Evolutionary conservation across 2,113 vertebrate species (phyloP).

Genomic region (Anolis sagrei): DNA sequence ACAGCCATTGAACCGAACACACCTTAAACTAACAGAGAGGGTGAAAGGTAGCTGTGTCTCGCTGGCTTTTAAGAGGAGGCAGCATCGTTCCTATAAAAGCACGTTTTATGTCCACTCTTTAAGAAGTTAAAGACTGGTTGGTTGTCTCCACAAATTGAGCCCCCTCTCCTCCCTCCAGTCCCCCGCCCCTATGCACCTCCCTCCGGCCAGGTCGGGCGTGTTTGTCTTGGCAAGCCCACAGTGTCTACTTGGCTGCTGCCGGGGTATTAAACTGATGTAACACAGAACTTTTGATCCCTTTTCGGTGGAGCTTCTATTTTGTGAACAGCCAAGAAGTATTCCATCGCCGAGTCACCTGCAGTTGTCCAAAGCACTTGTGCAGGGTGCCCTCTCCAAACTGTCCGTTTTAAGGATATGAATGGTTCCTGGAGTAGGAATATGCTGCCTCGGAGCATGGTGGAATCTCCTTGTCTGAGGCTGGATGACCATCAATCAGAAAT

Average conservation of each 20-base stretch:
- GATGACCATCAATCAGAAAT: too few relatives aligned
- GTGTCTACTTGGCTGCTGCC: constrained; percentile 87
- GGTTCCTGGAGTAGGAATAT: not conserved
- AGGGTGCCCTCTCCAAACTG: not conserved
- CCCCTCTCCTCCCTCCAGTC: constrained; percentile 14
- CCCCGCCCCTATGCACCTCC: constrained; percentile 46
- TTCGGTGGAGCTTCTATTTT: constrained; percentile 82
- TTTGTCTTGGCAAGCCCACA: constrained; percentile 89
- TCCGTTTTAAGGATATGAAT: not conserved
- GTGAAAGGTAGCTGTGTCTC: constrained; percentile 94
- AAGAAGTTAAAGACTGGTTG: constrained; percentile 91
- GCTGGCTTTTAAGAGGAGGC: constrained; percentile 71
- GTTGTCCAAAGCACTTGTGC: constrained; percentile 70
- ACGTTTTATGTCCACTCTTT: constrained; percentile 85
- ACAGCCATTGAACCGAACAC: constrained; percentile 84
- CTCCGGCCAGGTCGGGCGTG: constrained; percentile 85
- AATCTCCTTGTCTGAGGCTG: too few relatives aligned
- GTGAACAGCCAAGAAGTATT: constrained; percentile 67
- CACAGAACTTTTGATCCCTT: constrained; percentile 89
- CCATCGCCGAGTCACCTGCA: constrained; percentile 78
- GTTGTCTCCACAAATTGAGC: constrained; percentile 86
- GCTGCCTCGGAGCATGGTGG: too few relatives aligned
- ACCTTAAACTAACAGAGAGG: constrained; percentile 88
- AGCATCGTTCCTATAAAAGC: constrained; percentile 83
- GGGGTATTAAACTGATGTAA: constrained; percentile 89